These are phyloP conservation scores for Alethe diademata DNA, from an alignment of 2,113 vertebrate species.

Conservation along the genomic window DNA sequence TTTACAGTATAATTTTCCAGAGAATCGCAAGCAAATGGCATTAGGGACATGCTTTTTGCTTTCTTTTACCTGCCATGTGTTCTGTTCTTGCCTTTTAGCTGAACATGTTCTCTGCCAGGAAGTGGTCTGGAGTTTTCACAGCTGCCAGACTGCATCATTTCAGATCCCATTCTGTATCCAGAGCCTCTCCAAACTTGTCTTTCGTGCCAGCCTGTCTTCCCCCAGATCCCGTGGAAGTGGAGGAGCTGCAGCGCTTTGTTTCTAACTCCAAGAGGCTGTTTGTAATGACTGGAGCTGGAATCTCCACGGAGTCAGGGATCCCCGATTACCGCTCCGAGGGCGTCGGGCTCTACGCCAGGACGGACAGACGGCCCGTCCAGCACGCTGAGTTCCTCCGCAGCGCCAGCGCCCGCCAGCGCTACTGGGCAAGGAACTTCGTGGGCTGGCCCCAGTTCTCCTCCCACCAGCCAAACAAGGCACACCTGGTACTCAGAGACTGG, in stretches of 20 bases:
- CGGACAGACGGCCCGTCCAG: constrained; percentile 85
- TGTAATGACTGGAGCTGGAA: constrained; percentile 88
- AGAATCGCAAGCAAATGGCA: neutral
- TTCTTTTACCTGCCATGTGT: neutral
- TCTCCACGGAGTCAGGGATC: constrained; percentile 96
- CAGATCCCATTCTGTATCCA: neutral
- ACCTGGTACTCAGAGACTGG: constrained; percentile 82
- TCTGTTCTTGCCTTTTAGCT: neutral
- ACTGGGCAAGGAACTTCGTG: constrained; percentile 96
- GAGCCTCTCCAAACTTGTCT: neutral
- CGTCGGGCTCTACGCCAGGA: constrained; percentile 89
- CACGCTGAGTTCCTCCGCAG: constrained; percentile 85
- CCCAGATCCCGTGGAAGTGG: constrained; percentile 70
- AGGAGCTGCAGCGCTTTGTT: constrained; percentile 85
- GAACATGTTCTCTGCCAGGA: constrained; percentile 6
- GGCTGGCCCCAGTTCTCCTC: constrained; percentile 94
- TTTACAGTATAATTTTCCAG: neutral
- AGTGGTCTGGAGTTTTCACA: neutral
- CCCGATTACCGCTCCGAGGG: constrained; percentile 95
- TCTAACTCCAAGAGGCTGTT: constrained; percentile 80
- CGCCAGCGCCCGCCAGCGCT: constrained; percentile 84
- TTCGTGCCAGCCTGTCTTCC: constrained; percentile 87
- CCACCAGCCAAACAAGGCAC: constrained; percentile 85
- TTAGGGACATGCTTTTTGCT: neutral
- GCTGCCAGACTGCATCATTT: neutral